These are phyloP conservation scores for Tachysurus vachellii DNA, from an alignment of 2,113 vertebrate genomes.

Conservation along the genomic window DNA sequence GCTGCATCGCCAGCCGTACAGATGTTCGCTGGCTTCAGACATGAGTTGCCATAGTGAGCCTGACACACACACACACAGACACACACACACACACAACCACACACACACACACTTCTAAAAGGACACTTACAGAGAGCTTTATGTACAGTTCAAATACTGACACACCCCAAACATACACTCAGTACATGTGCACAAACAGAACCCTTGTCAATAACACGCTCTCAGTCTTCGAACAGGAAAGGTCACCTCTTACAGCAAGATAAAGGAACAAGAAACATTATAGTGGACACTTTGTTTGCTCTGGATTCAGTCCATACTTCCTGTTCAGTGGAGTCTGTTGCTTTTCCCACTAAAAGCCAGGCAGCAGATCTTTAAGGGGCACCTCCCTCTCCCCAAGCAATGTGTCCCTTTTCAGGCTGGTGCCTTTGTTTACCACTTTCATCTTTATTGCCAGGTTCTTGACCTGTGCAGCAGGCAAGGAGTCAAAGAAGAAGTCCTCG, in stretches of 20 bases:
- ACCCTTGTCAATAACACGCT: not conserved
- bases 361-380: slow-evolving; percentile 79
- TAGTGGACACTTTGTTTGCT: not conserved
- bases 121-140: slow-evolving; percentile 14
- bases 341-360: slow-evolving; percentile 64
- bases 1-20: slow-evolving; percentile 24
- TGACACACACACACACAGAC: slow-evolving; percentile 24
- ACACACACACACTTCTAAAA: slow-evolving; percentile 19
- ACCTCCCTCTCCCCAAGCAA: slow-evolving; percentile 92
- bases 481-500: slow-evolving; percentile 97
- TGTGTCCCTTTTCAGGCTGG: slow-evolving; percentile 91
- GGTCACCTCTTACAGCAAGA: slow-evolving; percentile 13
- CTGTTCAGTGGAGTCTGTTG: not conserved
- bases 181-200: slow-evolving; percentile 24
- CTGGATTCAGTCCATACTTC: slow-evolving; percentile 10
- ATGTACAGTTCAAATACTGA: slow-evolving; percentile 30
- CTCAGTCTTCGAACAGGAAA: slow-evolving; percentile 19
- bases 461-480: slow-evolving; percentile 78
- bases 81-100: slow-evolving; percentile 23
- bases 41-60: slow-evolving; percentile 21
- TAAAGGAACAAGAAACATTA: not conserved
- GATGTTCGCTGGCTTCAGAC: not conserved
- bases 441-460: slow-evolving; percentile 90
- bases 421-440: slow-evolving; percentile 97
- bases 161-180: slow-evolving; percentile 19